Base-by-base conservation (phyloP, 1,140 invertebrate species). In the Zeugodacus cucurbitae region DNA sequence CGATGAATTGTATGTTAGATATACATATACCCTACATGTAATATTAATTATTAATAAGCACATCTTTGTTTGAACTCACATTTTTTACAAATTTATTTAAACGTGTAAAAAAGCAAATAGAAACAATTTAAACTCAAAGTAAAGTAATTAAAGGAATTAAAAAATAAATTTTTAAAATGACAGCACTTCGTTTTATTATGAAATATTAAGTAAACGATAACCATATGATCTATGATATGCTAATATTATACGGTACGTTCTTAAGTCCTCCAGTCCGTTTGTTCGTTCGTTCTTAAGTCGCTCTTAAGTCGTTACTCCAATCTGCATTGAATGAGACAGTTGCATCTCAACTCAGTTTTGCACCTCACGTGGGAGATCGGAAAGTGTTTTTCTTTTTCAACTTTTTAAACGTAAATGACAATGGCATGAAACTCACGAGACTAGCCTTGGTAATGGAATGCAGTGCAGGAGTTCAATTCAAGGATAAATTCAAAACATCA, bases 361-460 rank as follows among this genome's bases (percentile, higher is more conserved):
- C 11, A 48, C 48, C 11, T 10, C 48, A 48, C 11, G 48, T 48
- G 48, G 11, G 17, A 48, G 48, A 48, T 3, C 37, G 7, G 37
- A 41, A n/a, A n/a, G n/a, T n/a, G n/a, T n/a, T n/a, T n/a, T n/a
- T n/a, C n/a, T n/a, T n/a, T n/a, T n/a, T n/a, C n/a, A n/a, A n/a
- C n/a, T n/a, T n/a, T n/a, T n/a, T n/a, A n/a, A n/a, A n/a, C n/a
- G n/a, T n/a, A n/a, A n/a, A n/a, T n/a, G n/a, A n/a, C n/a, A n/a
- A n/a, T n/a, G 91, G 91, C 91, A 92, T 92, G 91, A 92, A 92
- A 90, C 91, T 90, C 90, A 90, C 29, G 82, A 90, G 91, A 91
- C 92, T 92, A 91, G 91, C 91, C 90, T 85, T 90, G 90, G 90
- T 92, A 92, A 92, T 92, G 90, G 91, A 92, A 92, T 92, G 91